These are phyloP conservation scores for Acropternis orthonyx DNA, from an alignment of 2,797 vertebrate species.

Conservation along the genomic window DNA sequence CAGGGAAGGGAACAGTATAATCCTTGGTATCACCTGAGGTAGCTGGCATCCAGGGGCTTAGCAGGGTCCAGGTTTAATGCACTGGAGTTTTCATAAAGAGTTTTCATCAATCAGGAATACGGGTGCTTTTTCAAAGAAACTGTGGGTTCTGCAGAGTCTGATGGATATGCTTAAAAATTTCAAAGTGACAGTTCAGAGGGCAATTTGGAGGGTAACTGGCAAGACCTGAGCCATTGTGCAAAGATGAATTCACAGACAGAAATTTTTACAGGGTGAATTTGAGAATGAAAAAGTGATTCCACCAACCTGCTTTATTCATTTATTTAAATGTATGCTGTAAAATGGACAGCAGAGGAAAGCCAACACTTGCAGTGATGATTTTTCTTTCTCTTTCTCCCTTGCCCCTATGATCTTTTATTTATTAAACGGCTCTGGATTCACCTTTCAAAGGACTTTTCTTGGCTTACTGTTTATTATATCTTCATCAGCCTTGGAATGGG, in stretches of 20 bases:
- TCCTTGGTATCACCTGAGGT: not conserved
- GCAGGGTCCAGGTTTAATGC: not conserved
- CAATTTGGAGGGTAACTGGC: not conserved
- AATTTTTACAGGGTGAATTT: not conserved
- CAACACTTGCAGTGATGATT: not conserved
- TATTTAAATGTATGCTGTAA: constrained; percentile 32
- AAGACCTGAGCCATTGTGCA: not conserved
- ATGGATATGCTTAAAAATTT: not conserved
- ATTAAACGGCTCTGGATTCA: constrained; percentile 55
- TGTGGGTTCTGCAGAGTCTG: not conserved
- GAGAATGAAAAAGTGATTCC: not conserved
- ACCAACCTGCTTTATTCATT: not conserved
- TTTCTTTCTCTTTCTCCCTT: not conserved
- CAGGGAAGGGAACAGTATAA: not conserved
- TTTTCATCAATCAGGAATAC: not conserved
- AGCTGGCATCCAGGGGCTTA: not conserved
- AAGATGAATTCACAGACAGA: not conserved
- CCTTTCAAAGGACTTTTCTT: constrained; percentile 30
- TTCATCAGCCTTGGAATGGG: constrained; percentile 56
- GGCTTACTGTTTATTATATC: constrained; percentile 43
- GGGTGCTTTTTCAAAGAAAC: not conserved
- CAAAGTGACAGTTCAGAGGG: not conserved
- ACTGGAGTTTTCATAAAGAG: not conserved
- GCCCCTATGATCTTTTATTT: constrained; percentile 8
- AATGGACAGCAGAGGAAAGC: not conserved